These are phyloP conservation scores for Gymnoscopelus microlampas DNA, from an alignment of 2,797 vertebrate genomes.

Conservation along the genomic window DNA sequence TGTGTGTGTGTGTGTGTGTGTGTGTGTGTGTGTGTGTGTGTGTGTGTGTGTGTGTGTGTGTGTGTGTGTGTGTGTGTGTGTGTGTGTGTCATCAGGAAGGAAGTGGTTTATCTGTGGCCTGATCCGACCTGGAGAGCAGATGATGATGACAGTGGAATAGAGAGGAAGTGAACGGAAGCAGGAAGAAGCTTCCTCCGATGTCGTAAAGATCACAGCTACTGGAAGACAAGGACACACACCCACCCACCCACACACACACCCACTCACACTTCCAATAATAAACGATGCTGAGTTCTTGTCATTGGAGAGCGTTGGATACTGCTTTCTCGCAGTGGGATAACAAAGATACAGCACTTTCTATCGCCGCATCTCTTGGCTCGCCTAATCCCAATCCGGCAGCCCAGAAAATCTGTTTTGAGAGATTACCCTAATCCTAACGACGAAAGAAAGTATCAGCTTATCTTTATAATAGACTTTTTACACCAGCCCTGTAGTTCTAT, in stretches of 20 bases:
- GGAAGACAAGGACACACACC: background rate
- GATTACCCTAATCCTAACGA: no score
- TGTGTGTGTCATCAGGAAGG: conserved; percentile 58
- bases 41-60: background rate
- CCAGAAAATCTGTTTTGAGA: no score
- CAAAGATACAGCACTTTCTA: no score
- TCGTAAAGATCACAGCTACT: conserved; percentile 62
- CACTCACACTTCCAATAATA: no score
- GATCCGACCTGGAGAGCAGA: conserved; percentile 35
- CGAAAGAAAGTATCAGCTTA: no score
- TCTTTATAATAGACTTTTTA: background rate
- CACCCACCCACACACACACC: background rate
- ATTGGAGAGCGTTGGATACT: no score
- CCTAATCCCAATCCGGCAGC: no score
- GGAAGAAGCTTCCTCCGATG: conserved; percentile 48
- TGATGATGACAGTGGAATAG: conserved; percentile 43
- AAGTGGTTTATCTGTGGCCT: conserved; percentile 63
- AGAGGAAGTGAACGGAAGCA: conserved; percentile 44
- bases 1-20: background rate
- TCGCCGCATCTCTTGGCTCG: no score
- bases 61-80: conserved; percentile 5
- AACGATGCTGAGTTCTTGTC: no score
- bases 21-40: background rate
- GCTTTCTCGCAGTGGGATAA: no score
- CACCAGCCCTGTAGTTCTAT: background rate